Percentiles rank a stretch among this genome's conserved stretches.
Evolutionary conservation across 2,888 invertebrate species (phyloP).

Genomic region (Drosophila differens): DNA sequence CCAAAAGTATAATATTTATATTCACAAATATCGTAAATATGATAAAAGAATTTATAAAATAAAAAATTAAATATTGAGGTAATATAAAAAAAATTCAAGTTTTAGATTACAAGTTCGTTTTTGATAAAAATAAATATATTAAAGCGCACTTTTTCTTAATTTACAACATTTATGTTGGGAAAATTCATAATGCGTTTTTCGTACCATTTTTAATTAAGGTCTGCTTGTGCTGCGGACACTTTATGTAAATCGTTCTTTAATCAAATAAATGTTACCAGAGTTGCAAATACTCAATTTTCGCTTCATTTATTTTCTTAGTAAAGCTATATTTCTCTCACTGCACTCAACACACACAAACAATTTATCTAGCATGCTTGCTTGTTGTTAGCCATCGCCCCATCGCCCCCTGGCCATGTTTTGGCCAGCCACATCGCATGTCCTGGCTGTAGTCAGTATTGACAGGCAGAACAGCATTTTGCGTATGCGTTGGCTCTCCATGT

Average conservation of each 20-base stretch:
- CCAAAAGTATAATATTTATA: not conserved
- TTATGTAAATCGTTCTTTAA: not conserved
- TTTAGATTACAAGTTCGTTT: not conserved
- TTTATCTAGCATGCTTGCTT: slow-evolving; percentile 47
- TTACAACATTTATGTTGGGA: not conserved
- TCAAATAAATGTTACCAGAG: not conserved
- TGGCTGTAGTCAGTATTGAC: slow-evolving; percentile 56
- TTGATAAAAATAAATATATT: not conserved
- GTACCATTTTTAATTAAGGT: not conserved
- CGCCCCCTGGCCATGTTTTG: slow-evolving; percentile 65
- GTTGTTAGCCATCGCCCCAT: slow-evolving; percentile 17
- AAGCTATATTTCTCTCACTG: not conserved
- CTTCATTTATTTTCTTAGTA: not conserved
- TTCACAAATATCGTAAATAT: not conserved
- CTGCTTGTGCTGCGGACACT: not conserved
- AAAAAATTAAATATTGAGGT: not conserved
- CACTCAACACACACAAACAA: slow-evolving; percentile 4
- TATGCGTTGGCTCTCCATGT: slow-evolving; percentile 32
- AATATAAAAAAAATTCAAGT: not conserved
- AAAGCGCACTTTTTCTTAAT: not conserved
- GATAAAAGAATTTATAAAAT: not conserved
- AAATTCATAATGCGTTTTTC: not conserved
- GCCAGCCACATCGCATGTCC: slow-evolving; percentile 69
- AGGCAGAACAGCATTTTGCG: slow-evolving; percentile 29
- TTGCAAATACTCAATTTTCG: not conserved